Evolutionary conservation across 2,797 vertebrate genomes (phyloP), one percentile per base, ranked within the genome.

Genomic region (Acanthornis magna): DNA sequence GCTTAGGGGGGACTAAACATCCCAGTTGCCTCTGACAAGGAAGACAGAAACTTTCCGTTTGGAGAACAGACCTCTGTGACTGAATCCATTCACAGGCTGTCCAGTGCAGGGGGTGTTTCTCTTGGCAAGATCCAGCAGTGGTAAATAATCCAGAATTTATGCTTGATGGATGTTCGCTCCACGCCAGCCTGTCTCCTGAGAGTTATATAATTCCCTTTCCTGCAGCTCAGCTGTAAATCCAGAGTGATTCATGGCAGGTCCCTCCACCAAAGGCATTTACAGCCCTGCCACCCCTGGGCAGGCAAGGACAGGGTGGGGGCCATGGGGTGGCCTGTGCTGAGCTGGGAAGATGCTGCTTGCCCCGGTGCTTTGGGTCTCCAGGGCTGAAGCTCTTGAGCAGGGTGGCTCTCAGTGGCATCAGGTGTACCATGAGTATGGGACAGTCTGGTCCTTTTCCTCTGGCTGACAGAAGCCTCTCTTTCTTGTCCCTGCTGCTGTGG

Each of bases 151-250:
- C 67, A 38, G 94, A 95, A 82, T 95, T 89, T 89, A 89, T 63
- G 57, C 81, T 72, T 97, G 96, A 94, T 88, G 87, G 87, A 96
- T 48, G 21, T 76, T 95, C 40, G 1, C 86, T 96, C 94, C 92
- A 84, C 1, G 9, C 80, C 71, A 58, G 95, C 91, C 29, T 6
- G 91, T 96, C 96, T 97, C 50, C 61, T 25, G 84, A 89, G 87
- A 95, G 88, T 89, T 89, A 89, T 97, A 93, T 96, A 93, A 97
- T 96, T 97, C 91, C 94, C 80, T 51, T 92, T 93, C 84, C 51
- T 26, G 42, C 88, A 78, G 89, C 89, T 91, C 8, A 22, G 91
- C 95, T 95, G 85, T 97, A 97, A 97, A 97, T 97, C 92, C 79
- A 55, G 50, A 16, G 72, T 96, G 96, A 97, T 96, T 97, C 96